Conservation (phyloP, 2,113 vertebrate species). For the Numida meleagris region DNA sequence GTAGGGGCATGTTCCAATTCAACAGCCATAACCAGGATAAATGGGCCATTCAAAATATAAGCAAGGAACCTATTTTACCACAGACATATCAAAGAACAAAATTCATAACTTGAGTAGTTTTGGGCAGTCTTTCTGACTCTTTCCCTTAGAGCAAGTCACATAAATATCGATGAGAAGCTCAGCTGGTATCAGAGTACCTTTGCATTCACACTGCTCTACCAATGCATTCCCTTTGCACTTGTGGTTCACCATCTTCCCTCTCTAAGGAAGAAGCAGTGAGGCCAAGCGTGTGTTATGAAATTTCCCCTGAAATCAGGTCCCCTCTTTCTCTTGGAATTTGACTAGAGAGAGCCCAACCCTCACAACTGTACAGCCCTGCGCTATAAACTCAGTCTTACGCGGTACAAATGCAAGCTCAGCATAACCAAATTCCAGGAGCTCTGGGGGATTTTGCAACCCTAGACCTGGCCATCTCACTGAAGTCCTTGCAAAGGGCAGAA, state of each 20-base stretch:
- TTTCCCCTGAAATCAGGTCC: not conserved
- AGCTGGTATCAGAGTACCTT: not conserved
- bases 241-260: not conserved
- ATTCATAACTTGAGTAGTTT: not conserved
- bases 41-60: not conserved
- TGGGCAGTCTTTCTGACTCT: not conserved
- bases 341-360: not conserved
- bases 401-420: not conserved
- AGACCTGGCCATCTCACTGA: not conserved
- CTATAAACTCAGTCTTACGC: not conserved
- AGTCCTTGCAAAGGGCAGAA: not conserved
- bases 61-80: not conserved
- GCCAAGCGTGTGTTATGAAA: not conserved
- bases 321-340: not conserved
- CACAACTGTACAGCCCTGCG: not conserved
- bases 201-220: accelerated
- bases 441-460: not conserved
- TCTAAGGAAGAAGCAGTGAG: not conserved
- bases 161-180: not conserved
- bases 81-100: not conserved
- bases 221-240: not conserved
- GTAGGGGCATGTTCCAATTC: not conserved
- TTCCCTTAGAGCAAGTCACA: accelerated
- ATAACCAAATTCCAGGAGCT: not conserved
- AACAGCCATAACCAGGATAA: not conserved